Evolutionary conservation across 2,888 invertebrate species (phyloP).

Genomic region (Chorisops tibialis): DNA sequence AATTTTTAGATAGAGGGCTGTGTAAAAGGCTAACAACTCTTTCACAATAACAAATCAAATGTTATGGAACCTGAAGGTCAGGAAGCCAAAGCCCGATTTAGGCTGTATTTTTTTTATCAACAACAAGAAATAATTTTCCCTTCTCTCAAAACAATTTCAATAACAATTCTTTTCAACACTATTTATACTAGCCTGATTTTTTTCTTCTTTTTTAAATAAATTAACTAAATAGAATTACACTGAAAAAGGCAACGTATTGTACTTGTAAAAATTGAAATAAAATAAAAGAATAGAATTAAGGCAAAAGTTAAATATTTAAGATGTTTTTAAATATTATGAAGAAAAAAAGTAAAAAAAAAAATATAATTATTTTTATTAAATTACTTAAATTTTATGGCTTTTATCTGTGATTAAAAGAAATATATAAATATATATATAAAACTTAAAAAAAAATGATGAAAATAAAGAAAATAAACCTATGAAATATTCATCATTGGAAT

Average conservation of each 20-base stretch:
- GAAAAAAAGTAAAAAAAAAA: slow-evolving; percentile 18
- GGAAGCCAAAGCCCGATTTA: too few relatives aligned
- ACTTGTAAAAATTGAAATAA: not conserved
- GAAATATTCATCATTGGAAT: not conserved
- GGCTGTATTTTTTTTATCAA: too few relatives aligned
- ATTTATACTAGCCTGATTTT: too few relatives aligned
- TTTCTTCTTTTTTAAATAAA: too few relatives aligned
- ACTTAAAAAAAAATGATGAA: slow-evolving; percentile 1
- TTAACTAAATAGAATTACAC: too few relatives aligned
- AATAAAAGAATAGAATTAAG: slow-evolving; percentile 11
- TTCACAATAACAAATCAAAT: too few relatives aligned
- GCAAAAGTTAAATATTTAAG: slow-evolving; percentile 9
- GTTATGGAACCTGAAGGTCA: too few relatives aligned
- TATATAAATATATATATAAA: slow-evolving; percentile 13
- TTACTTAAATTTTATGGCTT: slow-evolving; percentile 31
- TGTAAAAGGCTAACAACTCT: too few relatives aligned
- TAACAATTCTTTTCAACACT: too few relatives aligned
- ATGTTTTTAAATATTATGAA: slow-evolving; percentile 21
- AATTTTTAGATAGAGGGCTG: too few relatives aligned
- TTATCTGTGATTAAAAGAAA: slow-evolving; percentile 34
- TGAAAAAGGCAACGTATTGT: not conserved
- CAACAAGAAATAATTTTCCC: too few relatives aligned
- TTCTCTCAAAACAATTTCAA: too few relatives aligned
- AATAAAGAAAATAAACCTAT: slow-evolving; percentile 19
- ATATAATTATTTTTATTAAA: slow-evolving; percentile 26